Percentiles rank a stretch among this genome's conserved stretches.
Conservation (phyloP, 2,797 vertebrate species). For the Syndactyla subalaris region DNA sequence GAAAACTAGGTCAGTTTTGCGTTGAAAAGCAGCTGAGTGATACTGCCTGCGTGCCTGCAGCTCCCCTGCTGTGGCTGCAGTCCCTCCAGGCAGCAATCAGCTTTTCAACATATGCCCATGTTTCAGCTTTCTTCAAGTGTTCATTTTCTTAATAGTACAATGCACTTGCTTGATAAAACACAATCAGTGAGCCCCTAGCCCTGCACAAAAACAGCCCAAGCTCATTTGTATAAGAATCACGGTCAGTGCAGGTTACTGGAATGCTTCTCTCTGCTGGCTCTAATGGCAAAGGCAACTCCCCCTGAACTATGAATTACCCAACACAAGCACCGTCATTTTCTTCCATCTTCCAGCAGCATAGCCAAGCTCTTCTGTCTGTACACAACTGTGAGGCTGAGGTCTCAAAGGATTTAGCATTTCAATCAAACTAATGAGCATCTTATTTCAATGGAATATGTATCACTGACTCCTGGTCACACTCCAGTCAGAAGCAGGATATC, state of each 20-base stretch:
- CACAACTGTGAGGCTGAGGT: background rate
- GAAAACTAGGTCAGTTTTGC: conserved; percentile 8
- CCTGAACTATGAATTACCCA: background rate
- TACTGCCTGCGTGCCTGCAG: background rate
- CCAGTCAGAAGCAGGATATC: background rate
- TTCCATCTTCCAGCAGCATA: background rate
- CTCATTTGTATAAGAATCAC: conserved; percentile 8
- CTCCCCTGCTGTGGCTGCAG: background rate
- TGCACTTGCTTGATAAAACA: background rate
- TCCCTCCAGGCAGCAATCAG: background rate
- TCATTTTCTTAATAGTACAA: background rate
- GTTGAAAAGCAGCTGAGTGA: background rate
- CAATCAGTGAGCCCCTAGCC: background rate
- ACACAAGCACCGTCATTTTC: background rate
- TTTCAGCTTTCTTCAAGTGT: background rate
- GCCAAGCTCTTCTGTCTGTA: background rate
- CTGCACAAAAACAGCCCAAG: background rate
- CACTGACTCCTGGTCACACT: background rate
- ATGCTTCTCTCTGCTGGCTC: background rate
- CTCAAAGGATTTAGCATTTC: background rate
- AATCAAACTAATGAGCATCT: background rate
- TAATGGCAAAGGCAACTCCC: background rate
- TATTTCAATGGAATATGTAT: background rate
- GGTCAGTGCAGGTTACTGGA: background rate
- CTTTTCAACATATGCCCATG: background rate